Conservation (phyloP, 2,113 vertebrate species). For the Tursiops truncatus region DNA sequence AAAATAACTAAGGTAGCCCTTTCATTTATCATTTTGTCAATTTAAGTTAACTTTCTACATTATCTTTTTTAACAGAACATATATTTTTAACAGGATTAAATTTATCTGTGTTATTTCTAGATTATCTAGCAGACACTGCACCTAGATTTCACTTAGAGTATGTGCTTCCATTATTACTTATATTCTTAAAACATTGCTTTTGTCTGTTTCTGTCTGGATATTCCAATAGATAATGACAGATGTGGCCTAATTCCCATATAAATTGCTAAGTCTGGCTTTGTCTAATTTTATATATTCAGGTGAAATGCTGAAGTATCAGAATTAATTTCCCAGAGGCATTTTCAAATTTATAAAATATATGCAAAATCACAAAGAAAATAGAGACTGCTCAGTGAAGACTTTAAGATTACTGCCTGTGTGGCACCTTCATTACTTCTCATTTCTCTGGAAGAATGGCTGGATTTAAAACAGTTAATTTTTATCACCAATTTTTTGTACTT, state of each 20-base stretch:
- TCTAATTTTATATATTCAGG: constrained; percentile 34
- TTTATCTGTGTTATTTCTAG: background rate
- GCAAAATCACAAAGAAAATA: background rate
- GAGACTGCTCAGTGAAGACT: background rate
- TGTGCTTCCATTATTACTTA: background rate
- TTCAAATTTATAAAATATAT: background rate
- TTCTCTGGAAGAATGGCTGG: background rate
- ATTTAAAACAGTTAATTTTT: background rate
- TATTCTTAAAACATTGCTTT: background rate
- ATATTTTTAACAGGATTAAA: background rate
- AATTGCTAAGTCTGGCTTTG: background rate
- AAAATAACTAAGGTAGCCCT: background rate
- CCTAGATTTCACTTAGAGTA: background rate
- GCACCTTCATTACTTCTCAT: background rate
- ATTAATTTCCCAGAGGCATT: background rate
- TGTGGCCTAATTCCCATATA: background rate
- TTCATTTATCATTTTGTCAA: background rate
- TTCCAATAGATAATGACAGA: background rate
- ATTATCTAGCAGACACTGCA: background rate
- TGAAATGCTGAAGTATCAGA: background rate
- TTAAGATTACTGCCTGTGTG: background rate
- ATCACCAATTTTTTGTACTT: background rate
- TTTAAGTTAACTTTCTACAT: background rate
- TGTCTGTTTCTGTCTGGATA: background rate
- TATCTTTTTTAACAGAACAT: background rate